Percentiles rank a stretch among this genome's conserved stretches.
These are phyloP conservation scores for Takifugu ocellatus DNA, from an alignment of 2,797 vertebrate genomes.

Conservation along the genomic window DNA sequence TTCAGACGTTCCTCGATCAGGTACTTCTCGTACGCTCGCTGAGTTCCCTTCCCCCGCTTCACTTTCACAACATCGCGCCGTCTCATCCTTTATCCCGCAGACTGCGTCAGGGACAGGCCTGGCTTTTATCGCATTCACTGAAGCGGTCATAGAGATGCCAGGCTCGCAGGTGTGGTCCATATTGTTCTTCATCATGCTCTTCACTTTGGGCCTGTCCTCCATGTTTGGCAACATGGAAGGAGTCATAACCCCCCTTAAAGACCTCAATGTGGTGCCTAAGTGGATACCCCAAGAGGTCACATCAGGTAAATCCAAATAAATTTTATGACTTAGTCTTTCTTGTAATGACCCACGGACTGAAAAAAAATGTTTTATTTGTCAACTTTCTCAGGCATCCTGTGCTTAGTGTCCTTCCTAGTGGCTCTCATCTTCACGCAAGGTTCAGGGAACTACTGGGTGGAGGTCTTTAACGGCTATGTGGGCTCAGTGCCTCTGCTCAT, in stretches of 20 bases:
- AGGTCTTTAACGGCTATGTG: slow-evolving; percentile 84
- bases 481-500: slow-evolving; percentile 83
- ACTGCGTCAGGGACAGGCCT: slow-evolving; percentile 87
- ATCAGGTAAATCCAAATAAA: slow-evolving; percentile 73
- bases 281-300: slow-evolving; percentile 76
- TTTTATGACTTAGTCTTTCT: neutral
- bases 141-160: slow-evolving; percentile 86
- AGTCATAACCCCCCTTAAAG: slow-evolving; percentile 80
- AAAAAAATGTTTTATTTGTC: neutral
- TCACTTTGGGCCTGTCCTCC: slow-evolving; percentile 87
- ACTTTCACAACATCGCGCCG: neutral
- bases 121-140: slow-evolving; percentile 89
- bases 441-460: slow-evolving; percentile 93
- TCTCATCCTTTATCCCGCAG: slow-evolving; percentile 58
- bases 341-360: neutral
- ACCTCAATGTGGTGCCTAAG: slow-evolving; percentile 74
- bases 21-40: slow-evolving; percentile 34
- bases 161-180: slow-evolving; percentile 86
- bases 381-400: slow-evolving; percentile 70
- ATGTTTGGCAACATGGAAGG: slow-evolving; percentile 91
- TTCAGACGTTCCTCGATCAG: slow-evolving; percentile 84
- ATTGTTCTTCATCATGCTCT: slow-evolving; percentile 90
- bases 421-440: slow-evolving; percentile 81
- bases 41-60: neutral
- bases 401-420: slow-evolving; percentile 70